Percentiles rank a stretch among this genome's conserved stretches.
phyloP scores from a whole-genome alignment of 2,888 invertebrate species.

The Xestia xanthographa region DNA sequence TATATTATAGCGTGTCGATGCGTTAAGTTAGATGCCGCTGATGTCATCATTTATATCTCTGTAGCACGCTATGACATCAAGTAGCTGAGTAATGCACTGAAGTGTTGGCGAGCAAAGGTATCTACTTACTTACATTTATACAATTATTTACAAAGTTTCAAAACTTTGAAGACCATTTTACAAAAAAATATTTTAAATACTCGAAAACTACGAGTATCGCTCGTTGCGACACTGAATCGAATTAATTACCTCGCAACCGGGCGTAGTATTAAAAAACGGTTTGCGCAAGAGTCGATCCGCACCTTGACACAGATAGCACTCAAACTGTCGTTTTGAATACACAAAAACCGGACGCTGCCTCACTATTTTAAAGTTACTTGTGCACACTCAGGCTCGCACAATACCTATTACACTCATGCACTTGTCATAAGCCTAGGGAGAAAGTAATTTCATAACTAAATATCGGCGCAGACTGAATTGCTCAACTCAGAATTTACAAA shows the following conservation, averaged over 20 bases:
- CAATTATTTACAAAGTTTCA: slow-evolving; percentile 50
- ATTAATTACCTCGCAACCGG: slow-evolving; percentile 90
- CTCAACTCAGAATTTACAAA: slow-evolving; percentile 10
- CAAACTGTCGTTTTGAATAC: slow-evolving; percentile 90
- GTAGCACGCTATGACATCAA: slow-evolving; percentile 60
- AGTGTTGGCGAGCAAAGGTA: slow-evolving; percentile 23
- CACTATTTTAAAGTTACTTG: slow-evolving; percentile 78
- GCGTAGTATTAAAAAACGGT: slow-evolving; percentile 89
- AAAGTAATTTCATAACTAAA: slow-evolving; percentile 36
- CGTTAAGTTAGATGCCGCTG: slow-evolving; percentile 53
- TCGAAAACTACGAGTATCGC: slow-evolving; percentile 85
- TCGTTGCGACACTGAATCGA: slow-evolving; percentile 89
- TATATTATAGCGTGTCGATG: slow-evolving; percentile 39
- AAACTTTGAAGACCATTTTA: slow-evolving; percentile 61
- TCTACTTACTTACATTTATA: not conserved
- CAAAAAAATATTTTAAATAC: slow-evolving; percentile 70
- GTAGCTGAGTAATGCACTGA: slow-evolving; percentile 53
- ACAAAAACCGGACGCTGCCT: slow-evolving; percentile 90
- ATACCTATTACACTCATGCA: slow-evolving; percentile 35
- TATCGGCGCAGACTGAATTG: slow-evolving; percentile 23
- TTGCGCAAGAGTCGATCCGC: slow-evolving; percentile 89
- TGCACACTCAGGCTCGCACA: slow-evolving; percentile 47
- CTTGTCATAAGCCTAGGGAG: slow-evolving; percentile 32
- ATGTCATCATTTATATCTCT: slow-evolving; percentile 61
- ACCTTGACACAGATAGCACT: slow-evolving; percentile 89